Base-by-base conservation (phyloP, 2,888 invertebrate species). In the Pseudanteris insignis region DNA sequence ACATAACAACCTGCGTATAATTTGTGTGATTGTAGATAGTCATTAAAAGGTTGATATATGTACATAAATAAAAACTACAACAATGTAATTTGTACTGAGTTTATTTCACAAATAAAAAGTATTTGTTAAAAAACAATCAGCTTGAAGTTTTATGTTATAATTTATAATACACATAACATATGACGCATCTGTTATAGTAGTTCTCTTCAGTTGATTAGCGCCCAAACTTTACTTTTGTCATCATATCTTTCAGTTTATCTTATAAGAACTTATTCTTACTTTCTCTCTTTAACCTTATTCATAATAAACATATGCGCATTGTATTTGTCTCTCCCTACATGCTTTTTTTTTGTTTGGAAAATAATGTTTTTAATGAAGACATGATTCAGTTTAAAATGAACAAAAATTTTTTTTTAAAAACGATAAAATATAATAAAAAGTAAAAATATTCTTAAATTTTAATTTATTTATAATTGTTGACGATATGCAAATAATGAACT, bases 51-150 rank as follows among this genome's bases (percentile, higher is more conserved):
- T n/a, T n/a, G n/a, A n/a, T n/a, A n/a, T n/a, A n/a, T n/a, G n/a
- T n/a, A n/a, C n/a, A n/a, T 26, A 26, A 26, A 26, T n/a, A 26
- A n/a, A 26, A 26, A 5, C 12, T 32, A 8, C 10, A 13, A 6
- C 12, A n/a, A 32, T 32, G 18, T 25, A 21, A 59, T 59, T 59
- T 59, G 59, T 59, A 59, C 59, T 59, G 59, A 59, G 59, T 59
- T 59, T 59, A 59, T 59, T 59, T 53, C 53, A 53, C 59, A 59
- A 59, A 53, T 59, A 51, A 59, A 59, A 60, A 60, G 37, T 53
- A 53, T 60, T 47, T 53, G 47, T 60, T 60, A 60, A 41, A 60
- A 38, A 60, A 60, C 47, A 28, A 53, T 60, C 53, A 41, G 48
- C 48, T 59, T 59, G 46, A n/a, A 47, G 41, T 59, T 59, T 46